Percentiles rank a stretch among this genome's conserved stretches.
Evolutionary conservation across 2,888 invertebrate species (phyloP).

Genomic region (Eristalinus sepulchralis): DNA sequence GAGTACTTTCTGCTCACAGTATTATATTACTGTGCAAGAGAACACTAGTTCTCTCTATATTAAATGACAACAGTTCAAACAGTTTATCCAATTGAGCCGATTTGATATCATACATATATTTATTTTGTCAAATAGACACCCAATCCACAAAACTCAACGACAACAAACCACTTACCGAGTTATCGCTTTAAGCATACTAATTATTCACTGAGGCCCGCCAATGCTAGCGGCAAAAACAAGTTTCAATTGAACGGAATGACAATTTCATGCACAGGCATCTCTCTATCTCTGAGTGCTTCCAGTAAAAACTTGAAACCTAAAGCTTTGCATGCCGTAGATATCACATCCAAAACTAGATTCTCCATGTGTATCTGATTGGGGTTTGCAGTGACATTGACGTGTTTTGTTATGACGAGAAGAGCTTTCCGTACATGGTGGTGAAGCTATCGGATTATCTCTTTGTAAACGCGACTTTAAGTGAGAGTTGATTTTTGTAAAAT

Average conservation of each 20-base stretch:
- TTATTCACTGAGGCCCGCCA: background rate
- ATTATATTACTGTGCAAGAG: too few relatives aligned
- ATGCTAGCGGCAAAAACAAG: slow-evolving; percentile 1
- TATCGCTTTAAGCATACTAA: slow-evolving; percentile 4
- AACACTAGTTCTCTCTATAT: background rate
- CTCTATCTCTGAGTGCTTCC: background rate
- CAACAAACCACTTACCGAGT: background rate
- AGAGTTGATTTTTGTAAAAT: background rate
- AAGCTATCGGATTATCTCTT: background rate
- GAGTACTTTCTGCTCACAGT: too few relatives aligned
- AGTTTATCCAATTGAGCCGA: slow-evolving; percentile 34
- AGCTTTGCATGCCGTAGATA: background rate
- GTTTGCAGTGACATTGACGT: background rate
- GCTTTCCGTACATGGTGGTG: background rate
- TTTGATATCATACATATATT: background rate
- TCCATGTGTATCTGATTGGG: background rate
- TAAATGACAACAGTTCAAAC: background rate
- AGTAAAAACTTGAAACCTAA: background rate
- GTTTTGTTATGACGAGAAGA: background rate
- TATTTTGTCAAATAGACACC: background rate
- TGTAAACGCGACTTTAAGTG: background rate
- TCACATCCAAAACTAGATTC: background rate
- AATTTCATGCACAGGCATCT: background rate
- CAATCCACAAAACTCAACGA: background rate
- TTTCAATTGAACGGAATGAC: background rate